phyloP scores from a whole-genome alignment of 2,888 invertebrate species.

The Oscheius myriophilus region DNA sequence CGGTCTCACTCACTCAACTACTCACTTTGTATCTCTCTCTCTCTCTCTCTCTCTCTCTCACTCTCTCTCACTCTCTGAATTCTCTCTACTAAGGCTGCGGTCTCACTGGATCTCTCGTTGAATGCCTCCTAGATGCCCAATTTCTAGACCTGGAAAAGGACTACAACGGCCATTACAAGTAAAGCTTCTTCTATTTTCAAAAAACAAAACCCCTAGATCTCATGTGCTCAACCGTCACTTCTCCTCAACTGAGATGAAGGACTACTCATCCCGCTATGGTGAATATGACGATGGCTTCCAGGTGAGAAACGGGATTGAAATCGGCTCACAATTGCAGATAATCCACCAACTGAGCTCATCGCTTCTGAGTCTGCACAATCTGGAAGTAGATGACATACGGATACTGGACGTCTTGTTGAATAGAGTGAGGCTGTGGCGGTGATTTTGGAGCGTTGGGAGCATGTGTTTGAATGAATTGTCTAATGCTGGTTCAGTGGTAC shows the following conservation, averaged over 20 bases:
- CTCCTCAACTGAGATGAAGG: slow-evolving; percentile 12
- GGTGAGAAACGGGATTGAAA: slow-evolving; percentile 4
- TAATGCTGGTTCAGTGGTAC: not conserved
- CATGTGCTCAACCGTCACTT: slow-evolving; percentile 26
- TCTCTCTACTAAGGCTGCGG: not conserved
- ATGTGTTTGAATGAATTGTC: not conserved
- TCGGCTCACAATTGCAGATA: not conserved
- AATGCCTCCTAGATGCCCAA: slow-evolving; percentile 9
- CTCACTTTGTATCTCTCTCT: too few relatives aligned
- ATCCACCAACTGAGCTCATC: slow-evolving; percentile 14
- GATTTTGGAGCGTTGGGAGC: not conserved
- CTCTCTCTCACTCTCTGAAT: not conserved
- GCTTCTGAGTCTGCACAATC: slow-evolving; percentile 19
- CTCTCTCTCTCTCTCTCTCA: too few relatives aligned
- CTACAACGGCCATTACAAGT: slow-evolving; percentile 6
- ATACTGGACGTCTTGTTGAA: slow-evolving; percentile 15
- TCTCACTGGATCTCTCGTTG: not conserved
- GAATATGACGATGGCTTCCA: slow-evolving; percentile 18
- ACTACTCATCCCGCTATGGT: slow-evolving; percentile 4
- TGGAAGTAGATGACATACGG: slow-evolving; percentile 17
- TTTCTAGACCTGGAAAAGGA: slow-evolving; percentile 5
- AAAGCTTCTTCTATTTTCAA: not conserved
- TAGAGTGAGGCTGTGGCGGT: slow-evolving; percentile 13
- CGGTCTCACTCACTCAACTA: too few relatives aligned
- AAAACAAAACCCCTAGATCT: slow-evolving; percentile 10